Evolutionary conservation across 1,140 invertebrate species (phyloP), one percentile per base, ranked within the genome.

Genomic region (Dryas iulia): DNA sequence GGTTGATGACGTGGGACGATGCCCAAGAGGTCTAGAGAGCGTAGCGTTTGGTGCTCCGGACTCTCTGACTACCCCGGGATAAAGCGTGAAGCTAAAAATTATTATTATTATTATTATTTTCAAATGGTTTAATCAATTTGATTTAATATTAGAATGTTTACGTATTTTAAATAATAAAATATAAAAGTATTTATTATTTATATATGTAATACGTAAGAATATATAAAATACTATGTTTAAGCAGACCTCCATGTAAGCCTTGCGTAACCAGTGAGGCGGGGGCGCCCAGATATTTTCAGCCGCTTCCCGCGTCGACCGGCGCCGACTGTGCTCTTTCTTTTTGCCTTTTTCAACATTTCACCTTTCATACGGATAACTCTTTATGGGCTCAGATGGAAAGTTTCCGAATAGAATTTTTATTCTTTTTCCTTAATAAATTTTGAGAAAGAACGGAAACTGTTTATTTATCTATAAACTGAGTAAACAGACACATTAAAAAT

Each of bases 251-350:
- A 83, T 85, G 82, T 87, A 81, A 87, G 47, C 80, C 82, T n/a
- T 4, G 11, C 66, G 26, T 70, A 39, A 57, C 35, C 26, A 70
- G 71, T 72, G 71, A 74, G 74, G 75, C 65, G 70, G 63, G 78
- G 74, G 71, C 64, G 71, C 71, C 66, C 59, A 76, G 82, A 72
- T 88, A 88, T 86, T 86, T 85, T 77, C 72, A 85, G 77, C 76
- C 77, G 74, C 76, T 76, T 75, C 61, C 70, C 65, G 78, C 70
- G 67, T 69, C 70, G 74, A 74, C 73, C 80, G 84, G 78, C 82
- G 86, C 79, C 83, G 82, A 66, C 73, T 72, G 71, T 66, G 62
- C 47, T 68, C 24, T 73, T 71, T 80, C 73, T 79, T 79, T 82
- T 79, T 76, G 74, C 73, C 69, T 76, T 76, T 76, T 77, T 79